Evolutionary conservation across 1,140 invertebrate species (phyloP), one percentile per base, ranked within the genome.

Genomic region (Spodoptera litura): DNA sequence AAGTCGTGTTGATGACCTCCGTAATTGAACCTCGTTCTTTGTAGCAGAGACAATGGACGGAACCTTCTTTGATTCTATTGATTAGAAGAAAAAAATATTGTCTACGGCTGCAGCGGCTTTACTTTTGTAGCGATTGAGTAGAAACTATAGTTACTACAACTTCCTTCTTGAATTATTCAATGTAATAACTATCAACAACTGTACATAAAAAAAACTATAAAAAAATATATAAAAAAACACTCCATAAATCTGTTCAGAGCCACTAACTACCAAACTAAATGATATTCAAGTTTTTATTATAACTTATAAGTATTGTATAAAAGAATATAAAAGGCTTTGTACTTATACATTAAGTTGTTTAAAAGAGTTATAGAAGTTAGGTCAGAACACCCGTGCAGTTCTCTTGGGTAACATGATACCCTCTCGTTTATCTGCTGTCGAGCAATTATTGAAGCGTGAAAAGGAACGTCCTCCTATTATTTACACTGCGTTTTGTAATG

Each of bases 391-490:
- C 88, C 87, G 82, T 78, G 78, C 70, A 84, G 88, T 88, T 87
- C 84, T 85, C 85, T 76, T 76, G 81, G 51, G 93, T 90, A 94
- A 94, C 86, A 44, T 80, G 88, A 94, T 88, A 88, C 83, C 72
- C 78, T 81, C 87, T 87, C 93, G 91, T 92, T 94, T 93, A 93
- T 94, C 92, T 93, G 91, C 90, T 86, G 91, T 91, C 89, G 90
- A 93, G 89, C 93, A 94, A 94, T 94, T 93, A 94, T 93, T 94
- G 93, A 94, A 92, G 93, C 93, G 93, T 93, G 93, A 94, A 94
- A 94, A 94, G 91, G 89, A 92, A 83, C 90, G 91, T 93, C 91
- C 89, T 92, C 89, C 90, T 93, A 93, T 93, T 93, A 93, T 93
- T 93, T 93, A 92, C 89, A 92, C 72, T 80, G 80, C 88, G 89